Conservation (phyloP, 2,113 vertebrate species). For the Neodontobutis hainanensis region DNA sequence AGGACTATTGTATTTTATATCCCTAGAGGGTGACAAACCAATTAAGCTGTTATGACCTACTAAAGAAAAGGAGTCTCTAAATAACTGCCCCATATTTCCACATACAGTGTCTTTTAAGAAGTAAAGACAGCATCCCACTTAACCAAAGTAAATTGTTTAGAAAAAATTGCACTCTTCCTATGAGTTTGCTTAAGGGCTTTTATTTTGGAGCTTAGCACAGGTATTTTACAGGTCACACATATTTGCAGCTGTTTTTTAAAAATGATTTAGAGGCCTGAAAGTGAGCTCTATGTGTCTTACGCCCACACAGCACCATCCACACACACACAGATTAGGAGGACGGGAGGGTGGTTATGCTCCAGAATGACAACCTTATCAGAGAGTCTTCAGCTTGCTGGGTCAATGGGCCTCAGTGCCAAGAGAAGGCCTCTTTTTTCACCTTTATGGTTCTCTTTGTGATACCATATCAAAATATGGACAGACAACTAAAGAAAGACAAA, state of each 20-base stretch:
- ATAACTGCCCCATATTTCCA: conserved; percentile 71
- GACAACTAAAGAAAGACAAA: conserved; percentile 9
- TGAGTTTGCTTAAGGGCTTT: conserved; percentile 12
- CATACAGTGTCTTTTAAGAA: conserved; percentile 50
- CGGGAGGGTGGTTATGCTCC: conserved; percentile 67
- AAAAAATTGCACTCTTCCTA: background rate
- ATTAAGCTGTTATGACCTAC: conserved; percentile 56
- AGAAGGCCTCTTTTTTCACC: conserved; percentile 53
- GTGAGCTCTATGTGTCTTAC: conserved; percentile 67
- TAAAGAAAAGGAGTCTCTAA: conserved; percentile 54
- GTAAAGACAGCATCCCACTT: conserved; percentile 12
- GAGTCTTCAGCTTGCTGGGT: conserved; percentile 63
- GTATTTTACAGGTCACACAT: conserved; percentile 47
- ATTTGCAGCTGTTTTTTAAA: conserved; percentile 50
- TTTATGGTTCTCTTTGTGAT: conserved; percentile 34
- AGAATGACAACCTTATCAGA: conserved; percentile 72
- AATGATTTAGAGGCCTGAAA: conserved; percentile 56
- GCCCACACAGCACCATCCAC: conserved; percentile 54
- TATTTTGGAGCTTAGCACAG: conserved; percentile 45
- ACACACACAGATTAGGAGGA: conserved; percentile 56
- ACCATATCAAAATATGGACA: conserved; percentile 18
- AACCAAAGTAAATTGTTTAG: background rate
- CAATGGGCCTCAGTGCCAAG: conserved; percentile 57
- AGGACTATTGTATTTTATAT: conserved; percentile 10
- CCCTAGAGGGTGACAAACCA: conserved; percentile 37